These are phyloP conservation scores for Dicentrarchus labrax DNA, from an alignment of 2,113 vertebrate genomes.

Conservation along the genomic window DNA sequence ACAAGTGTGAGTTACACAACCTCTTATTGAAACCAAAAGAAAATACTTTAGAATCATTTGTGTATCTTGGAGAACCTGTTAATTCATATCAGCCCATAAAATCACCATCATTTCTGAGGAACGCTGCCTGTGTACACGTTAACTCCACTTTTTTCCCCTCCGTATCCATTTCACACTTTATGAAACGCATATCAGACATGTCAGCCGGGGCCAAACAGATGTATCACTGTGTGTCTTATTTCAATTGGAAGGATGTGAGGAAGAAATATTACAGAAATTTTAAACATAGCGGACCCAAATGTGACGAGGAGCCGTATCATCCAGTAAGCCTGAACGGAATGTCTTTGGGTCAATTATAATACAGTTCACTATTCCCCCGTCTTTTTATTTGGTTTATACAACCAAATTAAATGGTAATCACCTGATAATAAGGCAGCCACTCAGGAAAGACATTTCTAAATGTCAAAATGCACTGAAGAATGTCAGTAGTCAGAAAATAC, in stretches of 20 bases:
- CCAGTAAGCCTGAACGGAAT: slow-evolving; percentile 25
- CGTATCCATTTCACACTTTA: slow-evolving; percentile 32
- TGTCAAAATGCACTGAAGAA: slow-evolving; percentile 47
- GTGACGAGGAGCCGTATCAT: slow-evolving; percentile 29
- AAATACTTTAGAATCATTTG: neutral
- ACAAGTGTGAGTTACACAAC: neutral
- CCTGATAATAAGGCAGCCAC: slow-evolving; percentile 42
- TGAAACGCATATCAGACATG: slow-evolving; percentile 42
- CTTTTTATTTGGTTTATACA: slow-evolving; percentile 42
- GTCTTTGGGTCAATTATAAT: neutral
- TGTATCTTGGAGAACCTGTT: slow-evolving; percentile 29
- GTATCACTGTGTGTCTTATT: slow-evolving; percentile 22
- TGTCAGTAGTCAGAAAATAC: slow-evolving; percentile 75
- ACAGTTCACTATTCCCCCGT: too few relatives aligned
- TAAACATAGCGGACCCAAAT: slow-evolving; percentile 30
- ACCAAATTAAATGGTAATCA: slow-evolving; percentile 42
- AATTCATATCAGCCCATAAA: slow-evolving; percentile 48
- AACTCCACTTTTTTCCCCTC: slow-evolving; percentile 1
- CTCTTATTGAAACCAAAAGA: neutral
- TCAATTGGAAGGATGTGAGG: slow-evolving; percentile 22
- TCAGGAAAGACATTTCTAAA: neutral
- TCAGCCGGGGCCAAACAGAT: slow-evolving; percentile 43
- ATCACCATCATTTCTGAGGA: slow-evolving; percentile 14
- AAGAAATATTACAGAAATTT: slow-evolving; percentile 47
- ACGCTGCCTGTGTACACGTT: neutral